These are phyloP conservation scores for Spinibarbus caldwelli DNA, from an alignment of 2,797 vertebrate species.

Conservation along the genomic window DNA sequence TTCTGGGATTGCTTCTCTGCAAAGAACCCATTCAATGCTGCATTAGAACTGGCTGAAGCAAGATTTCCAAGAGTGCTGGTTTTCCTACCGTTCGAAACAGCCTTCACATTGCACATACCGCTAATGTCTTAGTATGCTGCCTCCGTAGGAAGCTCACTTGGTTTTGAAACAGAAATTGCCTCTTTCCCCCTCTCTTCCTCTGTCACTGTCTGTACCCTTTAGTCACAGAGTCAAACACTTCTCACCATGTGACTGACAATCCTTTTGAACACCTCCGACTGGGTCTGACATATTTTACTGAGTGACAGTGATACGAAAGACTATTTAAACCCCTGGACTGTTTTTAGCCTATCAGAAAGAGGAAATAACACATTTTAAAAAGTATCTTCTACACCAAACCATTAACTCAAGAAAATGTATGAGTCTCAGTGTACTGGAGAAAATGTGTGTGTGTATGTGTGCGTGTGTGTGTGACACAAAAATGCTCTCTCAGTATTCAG, in stretches of 20 bases:
- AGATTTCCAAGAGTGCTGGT: background rate
- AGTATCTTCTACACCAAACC: background rate
- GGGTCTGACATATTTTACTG: background rate
- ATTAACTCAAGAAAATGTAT: background rate
- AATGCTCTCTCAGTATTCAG: conserved; percentile 1
- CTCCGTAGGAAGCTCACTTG: background rate
- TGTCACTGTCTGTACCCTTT: conserved; percentile 1
- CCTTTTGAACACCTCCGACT: background rate
- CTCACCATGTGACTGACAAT: conserved; percentile 23
- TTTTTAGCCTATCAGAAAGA: background rate
- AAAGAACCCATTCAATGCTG: background rate
- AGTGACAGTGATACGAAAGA: background rate
- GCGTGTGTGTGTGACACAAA: background rate
- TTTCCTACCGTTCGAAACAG: background rate
- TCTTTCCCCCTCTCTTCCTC: background rate
- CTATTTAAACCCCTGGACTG: background rate
- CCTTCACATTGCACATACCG: background rate
- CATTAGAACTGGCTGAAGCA: background rate
- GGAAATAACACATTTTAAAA: background rate
- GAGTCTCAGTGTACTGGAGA: background rate
- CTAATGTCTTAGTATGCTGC: background rate
- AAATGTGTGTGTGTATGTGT: background rate
- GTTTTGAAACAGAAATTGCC: background rate
- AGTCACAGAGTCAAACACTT: conserved; percentile 27
- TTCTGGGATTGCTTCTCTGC: background rate